A percentile compares a stretch with the other conserved stretches of the same genome.
Evolutionary conservation across 2,888 invertebrate species (phyloP).

Genomic region (Tanypteryx hageni): DNA sequence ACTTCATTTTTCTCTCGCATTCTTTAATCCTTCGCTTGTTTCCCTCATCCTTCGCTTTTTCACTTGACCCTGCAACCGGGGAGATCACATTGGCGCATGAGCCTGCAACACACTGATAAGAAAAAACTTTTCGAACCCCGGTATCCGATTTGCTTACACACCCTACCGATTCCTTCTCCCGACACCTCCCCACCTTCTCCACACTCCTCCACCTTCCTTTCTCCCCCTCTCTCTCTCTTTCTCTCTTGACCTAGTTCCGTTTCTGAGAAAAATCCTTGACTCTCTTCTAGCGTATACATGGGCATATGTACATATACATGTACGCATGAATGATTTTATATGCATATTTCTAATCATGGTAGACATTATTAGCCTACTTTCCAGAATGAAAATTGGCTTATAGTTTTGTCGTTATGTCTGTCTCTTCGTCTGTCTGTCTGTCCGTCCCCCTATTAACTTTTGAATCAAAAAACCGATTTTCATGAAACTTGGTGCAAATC

Average conservation of each 20-base stretch:
- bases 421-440: too few relatives aligned
- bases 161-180: not conserved
- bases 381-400: too few relatives aligned
- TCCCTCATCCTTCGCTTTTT: not conserved
- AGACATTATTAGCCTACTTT: too few relatives aligned
- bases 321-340: too few relatives aligned
- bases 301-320: too few relatives aligned
- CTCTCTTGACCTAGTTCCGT: not conserved
- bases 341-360: too few relatives aligned
- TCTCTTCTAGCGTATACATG: too few relatives aligned
- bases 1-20: not conserved
- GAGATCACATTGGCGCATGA: not conserved
- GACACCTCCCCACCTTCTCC: not conserved
- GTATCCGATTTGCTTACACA: conserved; percentile 57
- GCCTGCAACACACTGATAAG: conserved; percentile 40
- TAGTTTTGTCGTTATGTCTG: too few relatives aligned
- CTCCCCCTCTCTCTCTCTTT: not conserved
- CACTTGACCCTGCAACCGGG: not conserved
- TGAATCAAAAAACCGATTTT: too few relatives aligned
- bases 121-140: conserved; percentile 9
- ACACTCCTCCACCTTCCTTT: not conserved
- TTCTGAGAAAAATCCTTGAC: not conserved
- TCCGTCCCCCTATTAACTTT: too few relatives aligned
- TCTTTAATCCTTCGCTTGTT: not conserved
- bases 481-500: too few relatives aligned